Conservation (phyloP, 2,113 vertebrate species). For the Nanorana parkeri region DNA sequence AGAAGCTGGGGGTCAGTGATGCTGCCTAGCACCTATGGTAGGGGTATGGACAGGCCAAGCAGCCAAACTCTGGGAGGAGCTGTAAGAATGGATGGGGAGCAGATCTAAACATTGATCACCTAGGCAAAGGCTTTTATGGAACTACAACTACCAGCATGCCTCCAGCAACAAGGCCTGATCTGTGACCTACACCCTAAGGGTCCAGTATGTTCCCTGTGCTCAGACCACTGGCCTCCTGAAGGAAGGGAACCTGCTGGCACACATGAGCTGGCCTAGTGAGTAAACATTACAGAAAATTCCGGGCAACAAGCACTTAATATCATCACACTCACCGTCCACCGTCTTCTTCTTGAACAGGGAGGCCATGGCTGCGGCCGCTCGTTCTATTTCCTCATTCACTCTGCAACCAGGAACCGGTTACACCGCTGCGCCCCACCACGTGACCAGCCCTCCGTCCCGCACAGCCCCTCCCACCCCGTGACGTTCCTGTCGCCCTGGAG, state of each 20-base stretch:
- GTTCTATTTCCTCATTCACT: slow-evolving; percentile 46
- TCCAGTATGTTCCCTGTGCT: too few species aligned
- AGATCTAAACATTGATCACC: too few species aligned
- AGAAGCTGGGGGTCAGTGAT: too few species aligned
- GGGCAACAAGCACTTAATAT: not conserved
- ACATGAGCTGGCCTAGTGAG: not conserved
- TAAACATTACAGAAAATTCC: not conserved
- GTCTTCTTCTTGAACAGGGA: slow-evolving; percentile 97
- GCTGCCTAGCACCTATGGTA: too few species aligned
- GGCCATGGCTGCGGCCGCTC: slow-evolving; percentile 74
- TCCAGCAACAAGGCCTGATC: too few species aligned
- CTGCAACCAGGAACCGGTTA: slow-evolving; percentile 50
- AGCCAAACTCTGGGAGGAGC: too few species aligned
- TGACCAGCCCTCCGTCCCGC: not conserved
- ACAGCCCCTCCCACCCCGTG: not conserved
- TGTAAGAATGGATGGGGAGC: too few species aligned
- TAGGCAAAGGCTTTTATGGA: too few species aligned
- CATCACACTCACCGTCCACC: slow-evolving; percentile 85
- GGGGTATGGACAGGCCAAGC: too few species aligned
- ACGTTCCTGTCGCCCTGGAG: not conserved
- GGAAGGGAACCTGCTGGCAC: not conserved
- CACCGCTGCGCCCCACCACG: slow-evolving; percentile 20
- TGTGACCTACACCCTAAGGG: too few species aligned
- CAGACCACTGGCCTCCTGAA: not conserved
- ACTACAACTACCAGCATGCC: too few species aligned